Base-by-base conservation (phyloP, 1,140 invertebrate species). In the Eurosta solidaginis region DNA sequence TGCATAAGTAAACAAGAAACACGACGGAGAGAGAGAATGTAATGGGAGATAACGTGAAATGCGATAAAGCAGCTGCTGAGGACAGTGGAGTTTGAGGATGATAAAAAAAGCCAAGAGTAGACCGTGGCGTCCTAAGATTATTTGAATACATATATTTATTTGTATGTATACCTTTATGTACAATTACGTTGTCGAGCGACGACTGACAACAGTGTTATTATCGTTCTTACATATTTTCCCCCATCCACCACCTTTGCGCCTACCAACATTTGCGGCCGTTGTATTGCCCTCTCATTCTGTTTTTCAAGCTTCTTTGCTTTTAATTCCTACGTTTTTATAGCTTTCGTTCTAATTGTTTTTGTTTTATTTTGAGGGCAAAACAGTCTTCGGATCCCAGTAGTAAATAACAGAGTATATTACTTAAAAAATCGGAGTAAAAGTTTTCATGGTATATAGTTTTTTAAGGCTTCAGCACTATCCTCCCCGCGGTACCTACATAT, bases 261-360 rank as follows among this genome's bases (percentile, higher is more conserved):
- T 33, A 14, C 36, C n/a, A 68, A n/a, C n/a, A n/a, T n/a, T 68
- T 40, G 59, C 17, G 59, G 33, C 59, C 54, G 54, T 17, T 33
- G n/a, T n/a, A n/a, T n/a, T 33, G 29, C 2, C 20, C 33, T 42
- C 36, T 68, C 17, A 52, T 4, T 25, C 33, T 17, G 59, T 68
- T 68, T 68, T 33, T 68, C 40, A 20, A 10, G 27, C 33, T 68
- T 7, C 9, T 68, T 68, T 40, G 4, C 17, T 25, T 54, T 29
- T 54, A 3, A 29, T 54, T 54, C 2, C 33, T 14, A 40, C 14
- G 27, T 59, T 59, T 59, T 59, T 33, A 42, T 17, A 17, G 33
- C n/a, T 40, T 12, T 10, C 59, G 59, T 68, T 68, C 59, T 68
- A 68, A 68, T 40, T 68, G 33, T 68, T 68, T 68, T 68, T 68